Conservation (phyloP, 1,140 invertebrate genomes). For the Drosophila neocordata region DNA sequence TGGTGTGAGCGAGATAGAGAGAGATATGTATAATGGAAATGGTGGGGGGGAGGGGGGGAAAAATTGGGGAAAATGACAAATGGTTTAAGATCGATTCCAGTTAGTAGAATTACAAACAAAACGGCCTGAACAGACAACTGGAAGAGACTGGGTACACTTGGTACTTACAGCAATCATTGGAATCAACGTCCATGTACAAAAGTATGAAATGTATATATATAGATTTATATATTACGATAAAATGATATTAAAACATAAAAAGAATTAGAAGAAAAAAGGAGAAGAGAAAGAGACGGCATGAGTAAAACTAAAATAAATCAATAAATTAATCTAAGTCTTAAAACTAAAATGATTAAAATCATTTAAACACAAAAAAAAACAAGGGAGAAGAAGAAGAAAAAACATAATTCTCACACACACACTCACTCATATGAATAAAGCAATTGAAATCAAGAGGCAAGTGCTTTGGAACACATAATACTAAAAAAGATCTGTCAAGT, state of each 20-base stretch:
- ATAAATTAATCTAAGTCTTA: slow-evolving; percentile 58
- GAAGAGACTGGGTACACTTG: slow-evolving; percentile 55
- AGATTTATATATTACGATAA: slow-evolving; percentile 23
- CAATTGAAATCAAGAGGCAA: slow-evolving; percentile 52
- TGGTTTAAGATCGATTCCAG: not conserved
- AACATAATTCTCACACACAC: not conserved
- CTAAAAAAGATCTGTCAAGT: not conserved
- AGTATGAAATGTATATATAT: slow-evolving; percentile 52
- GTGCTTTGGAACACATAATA: slow-evolving; percentile 38
- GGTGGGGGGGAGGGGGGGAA: no score
- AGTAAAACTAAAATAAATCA: slow-evolving; percentile 68
- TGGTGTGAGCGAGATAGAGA: not conserved
- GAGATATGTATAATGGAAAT: not conserved
- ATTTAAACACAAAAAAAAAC: slow-evolving; percentile 18
- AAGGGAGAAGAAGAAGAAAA: not conserved
- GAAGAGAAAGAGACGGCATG: slow-evolving; percentile 61
- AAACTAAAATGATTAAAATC: slow-evolving; percentile 54
- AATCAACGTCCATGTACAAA: slow-evolving; percentile 65
- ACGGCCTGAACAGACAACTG: slow-evolving; percentile 29
- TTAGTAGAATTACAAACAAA: slow-evolving; percentile 23
- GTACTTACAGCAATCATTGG: slow-evolving; percentile 68
- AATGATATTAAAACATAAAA: slow-evolving; percentile 20
- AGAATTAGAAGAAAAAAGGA: slow-evolving; percentile 35
- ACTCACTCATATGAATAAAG: slow-evolving; percentile 26
- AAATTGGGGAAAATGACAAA: not conserved